A percentile compares a stretch with the other conserved stretches of the same genome.
Conservation (phyloP, 2,888 invertebrate species). For the Eupithecia exiguata region DNA sequence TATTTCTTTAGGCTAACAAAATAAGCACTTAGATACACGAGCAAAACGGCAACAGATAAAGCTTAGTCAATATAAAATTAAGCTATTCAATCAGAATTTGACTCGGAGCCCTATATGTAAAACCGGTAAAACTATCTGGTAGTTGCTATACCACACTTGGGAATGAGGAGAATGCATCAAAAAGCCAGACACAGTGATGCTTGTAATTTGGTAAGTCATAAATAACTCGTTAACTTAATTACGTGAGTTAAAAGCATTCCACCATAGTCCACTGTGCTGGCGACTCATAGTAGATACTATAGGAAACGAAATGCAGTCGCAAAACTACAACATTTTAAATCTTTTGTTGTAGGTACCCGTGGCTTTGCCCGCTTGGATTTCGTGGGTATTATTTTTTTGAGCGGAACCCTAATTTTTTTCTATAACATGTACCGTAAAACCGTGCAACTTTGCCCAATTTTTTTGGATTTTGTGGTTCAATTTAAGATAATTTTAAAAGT, state of each 20-base stretch:
- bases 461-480: no score
- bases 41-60: not conserved
- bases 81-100: not conserved
- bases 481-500: no score
- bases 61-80: not conserved
- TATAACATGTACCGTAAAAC: not conserved
- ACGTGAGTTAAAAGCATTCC: constrained; percentile 81
- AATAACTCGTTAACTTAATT: constrained; percentile 84
- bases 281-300: constrained; percentile 50
- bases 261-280: constrained; percentile 61
- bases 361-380: not conserved
- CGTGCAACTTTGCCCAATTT: no score
- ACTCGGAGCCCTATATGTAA: not conserved
- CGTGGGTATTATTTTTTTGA: not conserved
- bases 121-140: not conserved
- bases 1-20: no score
- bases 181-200: constrained; percentile 69
- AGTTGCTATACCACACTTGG: not conserved
- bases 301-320: not conserved
- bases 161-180: constrained; percentile 52
- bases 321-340: not conserved
- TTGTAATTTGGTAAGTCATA: constrained; percentile 81
- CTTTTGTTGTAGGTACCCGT: not conserved
- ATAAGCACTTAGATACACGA: no score
- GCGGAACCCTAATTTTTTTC: not conserved